Evolutionary conservation across 2,797 vertebrate species (phyloP), one percentile per base, ranked within the genome.

Genomic region (Hippoglossus hippoglossus): DNA sequence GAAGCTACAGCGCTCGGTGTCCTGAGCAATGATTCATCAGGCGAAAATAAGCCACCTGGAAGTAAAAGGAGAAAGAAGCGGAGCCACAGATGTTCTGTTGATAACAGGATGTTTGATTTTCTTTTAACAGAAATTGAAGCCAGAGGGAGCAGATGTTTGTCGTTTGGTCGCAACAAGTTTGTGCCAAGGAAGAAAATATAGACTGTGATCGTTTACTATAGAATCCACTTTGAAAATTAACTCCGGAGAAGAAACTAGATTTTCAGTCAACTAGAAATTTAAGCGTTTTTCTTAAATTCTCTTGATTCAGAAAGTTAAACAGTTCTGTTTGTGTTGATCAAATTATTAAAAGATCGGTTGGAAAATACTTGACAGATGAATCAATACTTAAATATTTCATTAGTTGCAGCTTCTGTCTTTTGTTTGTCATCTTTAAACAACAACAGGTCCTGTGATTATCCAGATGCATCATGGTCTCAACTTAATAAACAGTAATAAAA

Each of bases 11-110:
- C 65, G 79, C 64, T 75, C 13, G 67, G 65, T 49, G 82, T 65
- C 34, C 58, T 0, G 16, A 68, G 64, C 53, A 44, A 11, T 28
- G 74, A 80, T 67, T 84, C 80, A 69, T 81, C 75, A 26, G 79
- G 67, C 10, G 54, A 11, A 81, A 83, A 80, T 24, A 72, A 88
- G 65, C 71, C 82, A 77, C 80, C 84, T 87, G 84, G 84, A 86
- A 87, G 67, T 26, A 19, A 19, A 2, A 19, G 10, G 22, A 4
- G 34, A 65, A 24, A 67, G 22, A 36, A 36, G 52, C 19, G 36
- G 47, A 22, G 26, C 41, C 28, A 7, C 50, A 49, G 21, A 41
- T 6, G 54, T 11, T 60, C 46, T 10, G 51, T 6, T 18, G 55
- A 28, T 24, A 2, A 7, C 67, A 71, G 28, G 58, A 67, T 62